Evolutionary conservation across 2,113 vertebrate species (phyloP).

Genomic region (Oxyruncus cristatus): DNA sequence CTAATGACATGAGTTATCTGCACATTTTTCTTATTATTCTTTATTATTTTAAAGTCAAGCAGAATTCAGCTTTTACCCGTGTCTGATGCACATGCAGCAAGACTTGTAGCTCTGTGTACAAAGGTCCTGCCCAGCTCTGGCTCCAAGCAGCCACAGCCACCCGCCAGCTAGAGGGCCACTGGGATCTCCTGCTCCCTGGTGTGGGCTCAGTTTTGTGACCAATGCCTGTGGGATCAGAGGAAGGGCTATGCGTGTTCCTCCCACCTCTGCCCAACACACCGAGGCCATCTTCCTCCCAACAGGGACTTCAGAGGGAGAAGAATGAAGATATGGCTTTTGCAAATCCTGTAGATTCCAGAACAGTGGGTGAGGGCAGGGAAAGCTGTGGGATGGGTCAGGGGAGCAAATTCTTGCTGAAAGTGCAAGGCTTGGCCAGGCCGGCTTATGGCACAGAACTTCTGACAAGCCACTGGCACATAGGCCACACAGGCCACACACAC

Average conservation of each 20-base stretch:
- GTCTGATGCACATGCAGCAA: neutral
- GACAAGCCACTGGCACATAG: neutral
- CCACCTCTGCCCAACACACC: neutral
- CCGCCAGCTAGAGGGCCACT: neutral
- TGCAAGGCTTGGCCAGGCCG: neutral
- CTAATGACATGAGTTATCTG: conserved; percentile 27
- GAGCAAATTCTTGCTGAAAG: neutral
- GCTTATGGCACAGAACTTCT: neutral
- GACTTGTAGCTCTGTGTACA: rapidly evolving
- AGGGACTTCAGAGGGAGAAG: neutral
- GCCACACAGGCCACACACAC: neutral
- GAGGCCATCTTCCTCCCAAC: rapidly evolving
- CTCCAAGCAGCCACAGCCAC: rapidly evolving
- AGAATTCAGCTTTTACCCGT: neutral
- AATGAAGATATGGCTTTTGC: neutral
- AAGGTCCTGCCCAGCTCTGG: neutral
- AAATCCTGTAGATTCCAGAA: neutral
- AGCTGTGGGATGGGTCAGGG: neutral
- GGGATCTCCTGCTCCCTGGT: neutral
- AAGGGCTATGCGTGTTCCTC: neutral
- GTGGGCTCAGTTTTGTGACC: neutral
- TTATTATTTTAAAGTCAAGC: conserved; percentile 12
- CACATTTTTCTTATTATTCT: conserved; percentile 1
- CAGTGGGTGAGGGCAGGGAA: rapidly evolving
- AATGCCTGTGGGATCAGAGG: neutral